Conservation (phyloP, 2,888 invertebrate species). For the Gerris lacustris region DNA sequence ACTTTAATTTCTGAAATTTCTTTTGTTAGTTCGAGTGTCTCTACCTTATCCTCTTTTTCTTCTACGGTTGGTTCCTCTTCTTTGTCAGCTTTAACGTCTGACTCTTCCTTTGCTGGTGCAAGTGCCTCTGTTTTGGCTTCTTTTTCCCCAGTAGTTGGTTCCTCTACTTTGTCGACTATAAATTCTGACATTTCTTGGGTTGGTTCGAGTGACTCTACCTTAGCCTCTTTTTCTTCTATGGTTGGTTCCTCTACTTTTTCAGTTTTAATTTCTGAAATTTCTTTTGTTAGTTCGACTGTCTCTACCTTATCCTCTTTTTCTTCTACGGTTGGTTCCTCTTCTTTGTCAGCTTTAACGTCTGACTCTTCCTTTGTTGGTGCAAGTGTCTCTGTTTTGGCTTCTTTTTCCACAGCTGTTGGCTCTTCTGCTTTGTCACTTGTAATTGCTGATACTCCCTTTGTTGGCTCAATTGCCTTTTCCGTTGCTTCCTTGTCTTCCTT, state of each 20-base stretch:
- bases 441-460: background rate
- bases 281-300: too few species aligned
- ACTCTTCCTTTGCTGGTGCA: background rate
- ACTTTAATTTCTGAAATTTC: background rate
- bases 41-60: too few species aligned
- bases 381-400: background rate
- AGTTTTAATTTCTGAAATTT: background rate
- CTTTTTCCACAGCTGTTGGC: background rate
- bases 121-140: background rate
- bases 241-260: background rate
- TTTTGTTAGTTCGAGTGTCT: too few species aligned
- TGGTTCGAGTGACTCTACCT: too few species aligned
- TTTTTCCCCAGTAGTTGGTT: too few species aligned
- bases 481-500: background rate
- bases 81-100: background rate
- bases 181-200: background rate
- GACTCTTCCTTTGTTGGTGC: background rate
- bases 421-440: background rate
- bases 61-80: too few species aligned
- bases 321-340: background rate
- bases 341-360: background rate
- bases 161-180: background rate
- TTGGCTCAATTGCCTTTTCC: background rate
- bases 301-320: background rate
- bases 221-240: too few species aligned